Percentiles rank a stretch among this genome's conserved stretches.
These are phyloP conservation scores for Haemorhous mexicanus DNA, from an alignment of 2,113 vertebrate species.

Conservation along the genomic window DNA sequence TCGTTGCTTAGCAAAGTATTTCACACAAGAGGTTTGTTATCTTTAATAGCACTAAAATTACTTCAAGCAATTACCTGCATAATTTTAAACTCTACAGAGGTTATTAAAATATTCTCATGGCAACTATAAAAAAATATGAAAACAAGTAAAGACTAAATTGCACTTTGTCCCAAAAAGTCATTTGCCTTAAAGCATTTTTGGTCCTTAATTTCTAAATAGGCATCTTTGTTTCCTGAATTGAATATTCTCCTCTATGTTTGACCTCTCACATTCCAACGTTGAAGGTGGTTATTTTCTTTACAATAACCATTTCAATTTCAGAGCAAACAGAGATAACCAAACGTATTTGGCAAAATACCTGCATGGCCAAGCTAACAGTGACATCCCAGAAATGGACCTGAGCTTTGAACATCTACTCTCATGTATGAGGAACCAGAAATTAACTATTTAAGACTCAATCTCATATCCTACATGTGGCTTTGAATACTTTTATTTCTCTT, in stretches of 20 bases:
- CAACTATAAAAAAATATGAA: constrained; percentile 68
- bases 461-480: not conserved
- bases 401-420: not conserved
- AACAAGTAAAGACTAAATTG: constrained; percentile 66
- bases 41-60: constrained; percentile 73
- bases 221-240: constrained; percentile 21
- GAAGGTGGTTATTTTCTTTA: not conserved
- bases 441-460: fast-evolving
- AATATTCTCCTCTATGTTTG: not conserved
- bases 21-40: constrained; percentile 71
- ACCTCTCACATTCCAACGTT: not conserved
- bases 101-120: constrained; percentile 72
- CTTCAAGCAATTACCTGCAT: constrained; percentile 73
- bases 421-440: not conserved
- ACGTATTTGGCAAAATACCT: not conserved
- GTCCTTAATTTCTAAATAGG: constrained; percentile 26
- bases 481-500: not conserved
- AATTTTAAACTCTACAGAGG: constrained; percentile 65
- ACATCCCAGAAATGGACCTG: not conserved
- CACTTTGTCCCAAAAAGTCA: constrained; percentile 29
- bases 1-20: constrained; percentile 68
- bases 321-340: not conserved
- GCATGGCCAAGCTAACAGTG: not conserved
- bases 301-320: not conserved
- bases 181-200: constrained; percentile 44